phyloP scores from a whole-genome alignment of 1,140 invertebrate species.

The Scaptomyza hsui region DNA sequence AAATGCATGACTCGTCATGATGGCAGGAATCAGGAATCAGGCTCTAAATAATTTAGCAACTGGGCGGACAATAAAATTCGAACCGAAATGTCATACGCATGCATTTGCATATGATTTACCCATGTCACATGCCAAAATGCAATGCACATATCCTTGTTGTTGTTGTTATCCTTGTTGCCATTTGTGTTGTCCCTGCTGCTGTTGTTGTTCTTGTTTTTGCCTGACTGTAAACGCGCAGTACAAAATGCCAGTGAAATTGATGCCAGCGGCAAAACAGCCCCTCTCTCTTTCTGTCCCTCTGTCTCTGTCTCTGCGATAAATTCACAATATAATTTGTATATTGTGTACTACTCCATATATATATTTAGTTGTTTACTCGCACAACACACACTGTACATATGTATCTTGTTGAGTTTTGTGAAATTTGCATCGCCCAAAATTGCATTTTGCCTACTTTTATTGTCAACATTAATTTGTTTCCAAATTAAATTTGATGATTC shows the following conservation, averaged over 20 bases:
- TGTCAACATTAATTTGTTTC: constrained; percentile 69
- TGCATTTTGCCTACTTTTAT: constrained; percentile 56
- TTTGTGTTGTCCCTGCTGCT: constrained; percentile 7
- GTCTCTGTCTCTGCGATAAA: not conserved
- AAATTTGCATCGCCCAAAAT: constrained; percentile 46
- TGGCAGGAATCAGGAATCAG: constrained; percentile 75
- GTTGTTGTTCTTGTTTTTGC: constrained; percentile 18
- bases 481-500: constrained; percentile 71
- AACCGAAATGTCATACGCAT: constrained; percentile 80
- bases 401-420: constrained; percentile 31
- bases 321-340: constrained; percentile 41
- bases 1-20: constrained; percentile 71
- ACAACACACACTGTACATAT: not conserved
- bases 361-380: not conserved
- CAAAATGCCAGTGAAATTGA: constrained; percentile 39
- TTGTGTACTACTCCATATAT: constrained; percentile 11
- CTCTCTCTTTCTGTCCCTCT: not conserved
- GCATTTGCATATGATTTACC: constrained; percentile 78
- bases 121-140: constrained; percentile 19
- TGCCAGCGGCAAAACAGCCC: constrained; percentile 37
- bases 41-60: constrained; percentile 82
- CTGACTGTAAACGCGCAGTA: constrained; percentile 31
- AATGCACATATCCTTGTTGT: constrained; percentile 10
- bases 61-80: constrained; percentile 79
- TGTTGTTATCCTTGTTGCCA: constrained; percentile 11